Base-by-base conservation (phyloP, 1,140 invertebrate genomes). In the Brachionus plicatilis region DNA sequence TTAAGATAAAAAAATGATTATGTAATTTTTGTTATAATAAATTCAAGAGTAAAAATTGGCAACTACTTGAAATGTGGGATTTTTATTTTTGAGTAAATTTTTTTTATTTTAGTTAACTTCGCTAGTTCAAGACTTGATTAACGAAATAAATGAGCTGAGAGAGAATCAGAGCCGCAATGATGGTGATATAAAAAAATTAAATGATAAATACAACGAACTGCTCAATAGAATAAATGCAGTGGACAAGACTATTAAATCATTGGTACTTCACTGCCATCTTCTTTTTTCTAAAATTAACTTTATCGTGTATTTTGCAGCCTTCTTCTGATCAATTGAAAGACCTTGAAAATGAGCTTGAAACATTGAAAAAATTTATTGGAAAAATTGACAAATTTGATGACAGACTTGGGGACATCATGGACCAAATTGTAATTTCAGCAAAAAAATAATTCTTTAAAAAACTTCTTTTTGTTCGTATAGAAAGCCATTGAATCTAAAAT, bases 111-210 rank as follows among this genome's bases (percentile, higher is more conserved):
- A 88, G 87, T 84, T 87, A 41, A 86, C 87, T 85, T 86, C 86
- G 8, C 70, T 88, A 78, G 80, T 88, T 85, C 86, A 87, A 85
- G 86, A 88, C 60, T 84, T 88, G 72, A 87, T 88, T 84, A 86
- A 86, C 60, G 85, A 87, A 53, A 87, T 88, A 83, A 84, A 87
- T 65, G 72, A 86, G 27, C 45, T 87, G 2, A 86, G 86, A 84
- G 84, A 86, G 75, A 60, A 76, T 24, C 85, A 87, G 60, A 27
- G 1, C 9, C 20, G 43, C 11, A 82, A 68, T 76, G 85, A 86
- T 41, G 43, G 84, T 20, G 45, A 87, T 12, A 85, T 85, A 60
- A 84, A 86, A 37, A 85, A 86, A 82, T 12, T 87, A 11, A 85
- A 85, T 53, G 84, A 85, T 24, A 85, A 87, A 83, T 84, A 85